phyloP scores from a whole-genome alignment of 2,113 vertebrate genomes.

The Thamnaconus septentrionalis region DNA sequence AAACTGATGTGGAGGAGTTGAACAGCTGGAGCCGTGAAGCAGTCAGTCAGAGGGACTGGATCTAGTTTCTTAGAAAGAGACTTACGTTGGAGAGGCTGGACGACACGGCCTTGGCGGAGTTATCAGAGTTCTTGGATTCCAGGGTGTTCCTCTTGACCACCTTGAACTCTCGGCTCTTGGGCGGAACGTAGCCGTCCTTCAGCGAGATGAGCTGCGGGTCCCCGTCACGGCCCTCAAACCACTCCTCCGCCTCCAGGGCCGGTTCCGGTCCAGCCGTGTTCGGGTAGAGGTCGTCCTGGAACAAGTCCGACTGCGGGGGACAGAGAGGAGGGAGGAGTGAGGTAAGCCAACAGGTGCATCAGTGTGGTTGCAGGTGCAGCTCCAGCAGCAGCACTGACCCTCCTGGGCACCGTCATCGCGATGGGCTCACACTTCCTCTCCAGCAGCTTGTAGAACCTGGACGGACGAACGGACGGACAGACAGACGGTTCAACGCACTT shows the following conservation, averaged over 20 bases:
- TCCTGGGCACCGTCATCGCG: slow-evolving; percentile 97
- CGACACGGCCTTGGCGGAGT: slow-evolving; percentile 78
- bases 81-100: slow-evolving; percentile 72
- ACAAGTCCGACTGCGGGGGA: slow-evolving; percentile 88
- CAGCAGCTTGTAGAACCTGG: slow-evolving; percentile 95
- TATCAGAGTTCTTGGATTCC: slow-evolving; percentile 88
- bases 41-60: no score
- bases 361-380: background rate
- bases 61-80: slow-evolving; percentile 14
- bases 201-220: slow-evolving; percentile 93
- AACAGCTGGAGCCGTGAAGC: no score
- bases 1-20: no score
- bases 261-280: slow-evolving; percentile 92
- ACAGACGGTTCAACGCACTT: slow-evolving; percentile 17
- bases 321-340: background rate
- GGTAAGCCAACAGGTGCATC: background rate
- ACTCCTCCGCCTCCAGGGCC: slow-evolving; percentile 91
- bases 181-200: slow-evolving; percentile 90
- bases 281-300: slow-evolving; percentile 96
- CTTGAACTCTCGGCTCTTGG: slow-evolving; percentile 91
- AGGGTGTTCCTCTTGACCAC: slow-evolving; percentile 94
- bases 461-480: slow-evolving; percentile 50
- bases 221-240: slow-evolving; percentile 92
- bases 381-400: slow-evolving; percentile 78
- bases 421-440: slow-evolving; percentile 97